phyloP scores from a whole-genome alignment of 2,797 vertebrate genomes.

The Pangasius sanitwongsei region DNA sequence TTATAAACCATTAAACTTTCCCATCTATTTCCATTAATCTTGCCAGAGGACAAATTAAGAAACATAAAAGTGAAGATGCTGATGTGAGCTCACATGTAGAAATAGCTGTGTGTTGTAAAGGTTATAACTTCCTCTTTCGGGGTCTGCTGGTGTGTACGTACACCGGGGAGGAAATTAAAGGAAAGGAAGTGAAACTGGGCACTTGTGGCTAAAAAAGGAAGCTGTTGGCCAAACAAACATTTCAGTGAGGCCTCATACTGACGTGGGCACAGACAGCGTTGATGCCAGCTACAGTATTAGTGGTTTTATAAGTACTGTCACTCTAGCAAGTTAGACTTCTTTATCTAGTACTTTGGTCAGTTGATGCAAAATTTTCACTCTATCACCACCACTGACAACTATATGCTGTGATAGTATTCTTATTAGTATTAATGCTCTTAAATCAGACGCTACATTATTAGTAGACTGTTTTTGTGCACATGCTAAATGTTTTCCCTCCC shows the following conservation, averaged over 20 bases:
- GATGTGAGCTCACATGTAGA: background rate
- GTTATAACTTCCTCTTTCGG: conserved; percentile 46
- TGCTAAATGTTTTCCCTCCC: background rate
- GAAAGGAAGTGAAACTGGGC: conserved; percentile 54
- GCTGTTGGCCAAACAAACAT: background rate
- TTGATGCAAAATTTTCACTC: background rate
- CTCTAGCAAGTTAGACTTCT: background rate
- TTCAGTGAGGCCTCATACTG: background rate
- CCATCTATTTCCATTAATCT: background rate
- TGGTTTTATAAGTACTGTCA: background rate
- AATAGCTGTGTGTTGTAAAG: background rate
- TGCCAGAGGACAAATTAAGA: background rate
- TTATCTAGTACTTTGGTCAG: background rate
- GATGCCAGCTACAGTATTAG: background rate
- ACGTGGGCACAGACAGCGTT: too few species aligned
- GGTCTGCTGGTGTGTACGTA: conserved; percentile 7
- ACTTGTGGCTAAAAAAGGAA: conserved; percentile 27
- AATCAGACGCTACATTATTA: background rate
- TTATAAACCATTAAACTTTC: too few species aligned
- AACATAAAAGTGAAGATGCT: too few species aligned
- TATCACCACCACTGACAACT: background rate
- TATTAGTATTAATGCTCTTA: background rate
- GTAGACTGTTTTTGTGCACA: background rate
- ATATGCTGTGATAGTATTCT: background rate
- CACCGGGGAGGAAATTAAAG: conserved; percentile 45